Evolutionary conservation across 2,113 vertebrate species (phyloP).

Genomic region (Felis catus): F.catus_Fca126_mat1.0 CM031421.1:47969001-47969500

Average conservation of each 20-base stretch:
- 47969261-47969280: neutral
- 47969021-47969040: too few relatives aligned
- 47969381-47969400: neutral
- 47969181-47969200: neutral
- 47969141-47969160: neutral
- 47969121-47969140: neutral
- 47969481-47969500: neutral
- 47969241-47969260: neutral
- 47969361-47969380: neutral
- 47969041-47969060: too few relatives aligned
- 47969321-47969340: neutral
- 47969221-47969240: neutral
- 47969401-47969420: neutral
- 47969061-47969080: neutral
- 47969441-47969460: neutral
- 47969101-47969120: neutral
- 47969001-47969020: too few relatives aligned
- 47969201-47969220: neutral
- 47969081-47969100: conserved; percentile 1
- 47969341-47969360: neutral
- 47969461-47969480: neutral
- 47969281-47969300: neutral
- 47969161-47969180: neutral
- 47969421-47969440: neutral
- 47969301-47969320: neutral